phyloP scores from a whole-genome alignment of 2,113 vertebrate genomes.

The Saiga tatarica region DNA sequence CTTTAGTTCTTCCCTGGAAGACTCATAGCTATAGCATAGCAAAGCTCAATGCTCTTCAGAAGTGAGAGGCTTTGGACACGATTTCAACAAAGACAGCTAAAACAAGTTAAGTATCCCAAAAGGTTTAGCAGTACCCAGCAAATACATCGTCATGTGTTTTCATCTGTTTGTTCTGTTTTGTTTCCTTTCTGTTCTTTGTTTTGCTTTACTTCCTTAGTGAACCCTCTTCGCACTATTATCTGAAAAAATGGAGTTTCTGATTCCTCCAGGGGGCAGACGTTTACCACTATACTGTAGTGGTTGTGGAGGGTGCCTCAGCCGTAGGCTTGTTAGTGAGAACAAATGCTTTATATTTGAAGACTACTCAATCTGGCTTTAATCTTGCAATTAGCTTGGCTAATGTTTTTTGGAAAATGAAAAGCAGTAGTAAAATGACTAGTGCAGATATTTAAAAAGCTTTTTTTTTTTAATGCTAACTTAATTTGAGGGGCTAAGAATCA shows the following conservation, averaged over 20 bases:
- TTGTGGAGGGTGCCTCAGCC: not conserved
- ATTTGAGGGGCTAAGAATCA: not conserved
- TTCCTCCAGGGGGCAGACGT: slow-evolving; percentile 52
- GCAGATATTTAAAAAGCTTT: not conserved
- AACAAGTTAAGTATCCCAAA: not conserved
- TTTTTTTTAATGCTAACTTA: not conserved
- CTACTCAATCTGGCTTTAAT: not conserved
- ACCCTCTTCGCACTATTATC: not conserved
- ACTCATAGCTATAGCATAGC: not conserved
- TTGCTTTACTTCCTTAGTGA: not conserved
- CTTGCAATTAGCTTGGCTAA: not conserved
- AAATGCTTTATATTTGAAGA: not conserved
- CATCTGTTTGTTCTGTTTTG: not conserved
- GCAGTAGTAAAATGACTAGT: not conserved
- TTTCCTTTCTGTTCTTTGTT: not conserved
- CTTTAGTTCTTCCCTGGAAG: not conserved
- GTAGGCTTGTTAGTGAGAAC: not conserved
- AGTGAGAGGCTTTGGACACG: not conserved
- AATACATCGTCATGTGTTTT: not conserved
- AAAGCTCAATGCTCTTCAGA: not conserved
- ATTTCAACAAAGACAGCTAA: slow-evolving; percentile 3
- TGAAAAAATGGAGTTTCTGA: not conserved
- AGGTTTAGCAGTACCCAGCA: not conserved
- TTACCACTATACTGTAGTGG: not conserved
- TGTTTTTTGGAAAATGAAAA: not conserved